Base-by-base conservation (phyloP, 2,888 invertebrate species). In the Quadroppia sp. region DNA sequence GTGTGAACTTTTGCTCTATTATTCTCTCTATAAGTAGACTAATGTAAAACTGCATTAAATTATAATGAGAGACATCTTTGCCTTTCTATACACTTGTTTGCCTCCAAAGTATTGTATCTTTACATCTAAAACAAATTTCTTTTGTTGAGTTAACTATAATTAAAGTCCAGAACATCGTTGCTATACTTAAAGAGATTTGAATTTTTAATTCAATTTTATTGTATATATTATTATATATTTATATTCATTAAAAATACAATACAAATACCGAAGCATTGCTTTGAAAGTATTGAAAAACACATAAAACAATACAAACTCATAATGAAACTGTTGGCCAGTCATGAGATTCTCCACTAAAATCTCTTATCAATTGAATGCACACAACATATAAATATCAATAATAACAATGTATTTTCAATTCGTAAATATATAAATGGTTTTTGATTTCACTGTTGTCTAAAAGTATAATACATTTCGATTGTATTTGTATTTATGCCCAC, bases 301-400 rank as follows among this genome's bases (percentile, higher is more conserved):
- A 56, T 23, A 42, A 36, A 25, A 15, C 42, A 17, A 36, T 23
- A 64, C 40, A 64, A 40, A 64, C 64, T 64, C 40, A 40, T 56
- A 28, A 13, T 64, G 20, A 40, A 69, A 69, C 15, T 69, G 69
- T 45, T 69, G 15, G 45, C 36, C 69, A 42, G 69, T 69, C 28
- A 23, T 69, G 36, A 45, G 69, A 69, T 28, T 69, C 69, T 6
- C 45, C 69, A 69, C 23, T 23, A 42, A 64, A 64, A 45, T 25
- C 69, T 69, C 69, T 69, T 69, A 69, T 69, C 69, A 69, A 45
- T 69, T 69, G 69, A 69, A 45, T 69, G 69, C 69, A 69, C 69
- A 45, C 69, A 69, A 69, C 45, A 45, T 69, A 25, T 42, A 9
- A 42, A 69, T 69, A 42, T 42, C 9, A 42, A 69, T 25, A 69